Evolutionary conservation across 2,888 invertebrate species (phyloP), one percentile per base, ranked within the genome.

Genomic region (Drosophila acutilabella): DNA sequence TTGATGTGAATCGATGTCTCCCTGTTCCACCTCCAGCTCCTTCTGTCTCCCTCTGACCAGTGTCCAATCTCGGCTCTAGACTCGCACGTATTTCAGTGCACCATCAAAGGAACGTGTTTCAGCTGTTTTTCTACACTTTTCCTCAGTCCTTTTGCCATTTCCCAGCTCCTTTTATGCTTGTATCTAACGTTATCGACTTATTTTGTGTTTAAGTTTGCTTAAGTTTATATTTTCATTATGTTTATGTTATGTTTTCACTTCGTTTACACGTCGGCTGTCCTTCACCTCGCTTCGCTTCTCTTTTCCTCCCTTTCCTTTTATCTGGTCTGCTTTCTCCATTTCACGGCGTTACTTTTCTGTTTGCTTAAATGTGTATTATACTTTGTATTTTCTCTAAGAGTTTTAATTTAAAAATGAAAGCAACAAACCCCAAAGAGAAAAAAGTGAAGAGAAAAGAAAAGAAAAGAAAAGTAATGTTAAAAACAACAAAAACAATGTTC

Each of bases 201-300:
- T 65, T 72, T 54, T 58, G 48, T 75, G 83, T 83, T 83, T 78
- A 80, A 83, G 75, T 81, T 81, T 69, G 62, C 73, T 71, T 75
- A 78, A 75, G 81, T 75, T 80, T 81, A 75, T 80, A 78, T 81
- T 82, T 83, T 80, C 80, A 80, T 83, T 82, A 83, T 83, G 83
- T 81, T 81, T 81, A 80, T 80, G 78, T 83, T 81, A 80, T 82
- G 78, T 83, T 81, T 69, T 64, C 74, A 80, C 83, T 80, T 80
- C 83, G 83, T 82, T 80, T 80, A 77, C 78, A 74, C 78, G 59
- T 80, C 70, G 66, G 50, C 69, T 64, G 30, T 68, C 45, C 42
- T 42, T 41, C 53, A 57, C 64, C 44, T 18, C 30, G 7, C 30
- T 7, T 26, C 0, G 2, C 18, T 18, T 36, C 50, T 30, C 40